Percentiles rank a stretch among this genome's conserved stretches.
Conservation (phyloP, 2,888 invertebrate species). For the Platerodrilus igneus region DNA sequence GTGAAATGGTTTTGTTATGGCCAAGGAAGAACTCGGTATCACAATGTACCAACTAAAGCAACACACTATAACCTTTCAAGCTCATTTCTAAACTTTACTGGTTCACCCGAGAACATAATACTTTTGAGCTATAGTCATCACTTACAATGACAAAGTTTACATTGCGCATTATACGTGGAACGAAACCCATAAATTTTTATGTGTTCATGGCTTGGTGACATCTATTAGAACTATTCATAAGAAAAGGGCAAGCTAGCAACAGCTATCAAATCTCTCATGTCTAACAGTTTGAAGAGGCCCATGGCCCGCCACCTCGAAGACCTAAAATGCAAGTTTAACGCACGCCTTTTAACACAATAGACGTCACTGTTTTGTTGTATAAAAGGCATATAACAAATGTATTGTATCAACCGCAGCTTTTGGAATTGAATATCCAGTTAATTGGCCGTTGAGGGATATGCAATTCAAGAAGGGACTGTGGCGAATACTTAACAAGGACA, state of each 20-base stretch:
- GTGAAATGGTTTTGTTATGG: conserved; percentile 31
- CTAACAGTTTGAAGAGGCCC: conserved; percentile 14
- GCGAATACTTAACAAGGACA: conserved; percentile 31
- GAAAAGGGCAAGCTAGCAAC: conserved; percentile 16
- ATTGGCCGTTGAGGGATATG: conserved; percentile 34
- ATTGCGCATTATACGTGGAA: conserved; percentile 24
- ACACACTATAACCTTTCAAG: not conserved
- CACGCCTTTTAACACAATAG: conserved; percentile 25
- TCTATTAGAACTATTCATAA: conserved; percentile 35
- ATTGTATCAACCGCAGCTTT: conserved; percentile 29
- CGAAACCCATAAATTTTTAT: conserved; percentile 32
- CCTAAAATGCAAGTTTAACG: too few species aligned
- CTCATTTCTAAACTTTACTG: conserved; percentile 11
- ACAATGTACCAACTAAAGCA: conserved; percentile 16
- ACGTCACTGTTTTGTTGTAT: conserved; percentile 19
- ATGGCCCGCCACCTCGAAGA: conserved; percentile 22
- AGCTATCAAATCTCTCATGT: conserved; percentile 13
- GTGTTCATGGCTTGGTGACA: conserved; percentile 35
- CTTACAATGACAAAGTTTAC: conserved; percentile 29
- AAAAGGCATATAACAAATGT: conserved; percentile 29
- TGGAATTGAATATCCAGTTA: conserved; percentile 34
- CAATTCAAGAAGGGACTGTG: conserved; percentile 20
- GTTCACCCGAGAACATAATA: conserved; percentile 9
- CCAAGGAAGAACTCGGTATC: conserved; percentile 29
- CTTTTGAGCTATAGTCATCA: conserved; percentile 18